These are phyloP conservation scores for Podocnemis expansa DNA, from an alignment of 2,113 vertebrate species.

Conservation along the genomic window DNA sequence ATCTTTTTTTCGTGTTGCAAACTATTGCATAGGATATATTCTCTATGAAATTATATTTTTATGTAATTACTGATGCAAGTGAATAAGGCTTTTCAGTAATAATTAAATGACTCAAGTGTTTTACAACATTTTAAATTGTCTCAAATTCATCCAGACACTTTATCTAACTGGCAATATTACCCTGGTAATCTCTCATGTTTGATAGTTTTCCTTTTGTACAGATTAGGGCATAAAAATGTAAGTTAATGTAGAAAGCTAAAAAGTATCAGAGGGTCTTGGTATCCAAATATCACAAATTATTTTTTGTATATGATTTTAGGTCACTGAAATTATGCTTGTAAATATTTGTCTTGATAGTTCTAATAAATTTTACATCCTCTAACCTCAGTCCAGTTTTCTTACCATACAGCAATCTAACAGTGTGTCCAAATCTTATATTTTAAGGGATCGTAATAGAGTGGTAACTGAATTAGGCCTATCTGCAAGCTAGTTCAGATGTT, in stretches of 20 bases:
- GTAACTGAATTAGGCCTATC: neutral
- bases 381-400: neutral
- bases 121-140: neutral
- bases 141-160: neutral
- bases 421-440: accelerated
- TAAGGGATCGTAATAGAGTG: neutral
- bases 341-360: neutral
- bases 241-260: neutral
- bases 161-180: neutral
- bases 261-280: neutral
- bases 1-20: slow-evolving; percentile 4
- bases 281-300: neutral
- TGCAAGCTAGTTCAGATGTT: neutral
- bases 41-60: slow-evolving; percentile 25
- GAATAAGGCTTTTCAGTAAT: slow-evolving; percentile 15
- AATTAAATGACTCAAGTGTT: neutral
- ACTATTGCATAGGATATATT: slow-evolving; percentile 1
- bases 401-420: neutral
- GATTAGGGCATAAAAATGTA: slow-evolving; percentile 64
- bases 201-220: neutral
- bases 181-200: slow-evolving; percentile 20
- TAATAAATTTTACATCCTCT: neutral
- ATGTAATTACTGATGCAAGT: neutral
- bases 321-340: accelerated
- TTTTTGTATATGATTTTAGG: neutral